phyloP scores from a whole-genome alignment of 2,113 vertebrate species.

The Laticauda colubrina region DNA sequence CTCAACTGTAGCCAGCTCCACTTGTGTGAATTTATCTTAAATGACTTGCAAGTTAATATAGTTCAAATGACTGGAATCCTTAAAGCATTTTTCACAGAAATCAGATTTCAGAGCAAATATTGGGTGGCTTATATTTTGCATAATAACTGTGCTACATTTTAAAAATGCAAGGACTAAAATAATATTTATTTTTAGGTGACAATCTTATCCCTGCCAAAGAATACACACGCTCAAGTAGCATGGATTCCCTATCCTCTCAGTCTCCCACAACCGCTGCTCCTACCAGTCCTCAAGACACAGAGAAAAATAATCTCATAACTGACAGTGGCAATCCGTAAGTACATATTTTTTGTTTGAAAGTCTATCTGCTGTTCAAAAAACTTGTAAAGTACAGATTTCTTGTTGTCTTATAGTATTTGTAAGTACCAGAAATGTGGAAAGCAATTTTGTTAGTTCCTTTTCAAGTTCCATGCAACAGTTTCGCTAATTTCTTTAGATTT shows the following conservation, averaged over 20 bases:
- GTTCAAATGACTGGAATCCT: neutral
- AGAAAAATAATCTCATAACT: slow-evolving; percentile 69
- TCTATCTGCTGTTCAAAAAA: neutral
- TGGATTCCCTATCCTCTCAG: slow-evolving; percentile 89
- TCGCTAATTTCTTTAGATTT: neutral
- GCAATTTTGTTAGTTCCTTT: neutral
- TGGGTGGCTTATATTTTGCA: neutral
- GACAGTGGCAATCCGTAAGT: slow-evolving; percentile 68
- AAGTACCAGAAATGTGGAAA: neutral
- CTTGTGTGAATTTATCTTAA: neutral
- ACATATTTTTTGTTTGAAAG: neutral
- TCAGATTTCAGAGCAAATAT: neutral
- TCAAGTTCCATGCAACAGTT: neutral
- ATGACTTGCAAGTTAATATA: neutral
- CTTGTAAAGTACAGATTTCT: neutral
- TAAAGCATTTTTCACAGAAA: neutral
- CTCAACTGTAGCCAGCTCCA: neutral
- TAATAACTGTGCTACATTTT: slow-evolving; percentile 5
- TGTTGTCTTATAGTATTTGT: neutral
- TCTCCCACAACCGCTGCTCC: slow-evolving; percentile 75
- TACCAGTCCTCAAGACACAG: slow-evolving; percentile 70
- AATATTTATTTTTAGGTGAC: slow-evolving; percentile 64
- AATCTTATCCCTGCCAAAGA: slow-evolving; percentile 71
- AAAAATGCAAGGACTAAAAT: neutral
- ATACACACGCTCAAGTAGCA: slow-evolving; percentile 82